These are phyloP conservation scores for Elysia chlorotica DNA, from an alignment of 1,140 invertebrate species.

Conservation along the genomic window DNA sequence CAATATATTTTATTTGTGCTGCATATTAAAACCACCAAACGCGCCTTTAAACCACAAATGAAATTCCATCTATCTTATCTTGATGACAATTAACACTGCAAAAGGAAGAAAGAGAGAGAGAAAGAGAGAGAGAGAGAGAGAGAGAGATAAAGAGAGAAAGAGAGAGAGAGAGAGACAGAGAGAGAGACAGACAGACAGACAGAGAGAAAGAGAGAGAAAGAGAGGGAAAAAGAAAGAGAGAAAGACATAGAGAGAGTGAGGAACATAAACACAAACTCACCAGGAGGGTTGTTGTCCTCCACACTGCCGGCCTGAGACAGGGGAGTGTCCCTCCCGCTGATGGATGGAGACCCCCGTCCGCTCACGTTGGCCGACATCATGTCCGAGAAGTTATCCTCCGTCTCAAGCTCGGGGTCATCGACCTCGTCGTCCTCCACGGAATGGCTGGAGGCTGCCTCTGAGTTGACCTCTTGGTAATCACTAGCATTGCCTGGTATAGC, in stretches of 20 bases:
- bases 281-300: conserved; percentile 35
- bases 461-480: conserved; percentile 92
- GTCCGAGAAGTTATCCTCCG: conserved; percentile 88
- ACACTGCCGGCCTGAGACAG: conserved; percentile 70
- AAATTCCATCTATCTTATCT: too few species aligned
- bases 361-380: conserved; percentile 93
- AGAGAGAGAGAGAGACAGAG: too few species aligned
- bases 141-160: too few species aligned
- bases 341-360: conserved; percentile 82
- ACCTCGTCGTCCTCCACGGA: conserved; percentile 87
- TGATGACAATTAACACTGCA: too few species aligned
- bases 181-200: too few species aligned
- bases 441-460: conserved; percentile 92
- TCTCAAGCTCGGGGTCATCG: conserved; percentile 74
- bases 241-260: background rate
- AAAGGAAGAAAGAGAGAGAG: too few species aligned
- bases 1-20: too few species aligned
- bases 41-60: too few species aligned
- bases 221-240: too few species aligned
- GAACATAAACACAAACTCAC: conserved; percentile 55
- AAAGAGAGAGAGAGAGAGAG: too few species aligned
- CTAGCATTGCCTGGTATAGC: conserved; percentile 77
- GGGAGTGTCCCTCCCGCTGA: conserved; percentile 89
- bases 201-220: too few species aligned
- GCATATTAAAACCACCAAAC: too few species aligned